Evolutionary conservation across 2,888 invertebrate species (phyloP).

Genomic region (Omphaloscelis lunosa): DNA sequence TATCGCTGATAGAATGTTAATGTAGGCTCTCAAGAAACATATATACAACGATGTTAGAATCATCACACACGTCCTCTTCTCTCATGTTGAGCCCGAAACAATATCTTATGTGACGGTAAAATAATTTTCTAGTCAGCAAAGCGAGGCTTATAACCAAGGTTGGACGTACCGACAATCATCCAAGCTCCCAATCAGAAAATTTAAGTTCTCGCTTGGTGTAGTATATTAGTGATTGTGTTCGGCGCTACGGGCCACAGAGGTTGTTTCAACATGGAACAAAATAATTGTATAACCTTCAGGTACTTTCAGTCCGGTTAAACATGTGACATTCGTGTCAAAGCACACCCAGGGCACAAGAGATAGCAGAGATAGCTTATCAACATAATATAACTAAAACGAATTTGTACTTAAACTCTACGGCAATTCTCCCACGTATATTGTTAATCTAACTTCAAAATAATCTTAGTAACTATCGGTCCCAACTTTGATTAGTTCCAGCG

Average conservation of each 20-base stretch:
- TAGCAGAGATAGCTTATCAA: neutral
- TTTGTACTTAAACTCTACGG: neutral
- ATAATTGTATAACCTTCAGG: neutral
- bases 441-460: constrained; percentile 37
- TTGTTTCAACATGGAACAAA: neutral
- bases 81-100: too few relatives aligned
- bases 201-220: neutral
- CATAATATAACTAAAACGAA: neutral
- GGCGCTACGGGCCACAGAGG: neutral
- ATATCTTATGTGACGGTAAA: neutral
- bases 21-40: too few relatives aligned
- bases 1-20: too few relatives aligned
- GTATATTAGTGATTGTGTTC: neutral
- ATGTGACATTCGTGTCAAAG: neutral
- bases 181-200: neutral
- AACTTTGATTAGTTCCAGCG: constrained; percentile 44
- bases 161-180: neutral
- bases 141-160: neutral
- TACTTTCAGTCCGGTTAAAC: neutral
- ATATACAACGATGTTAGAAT: too few relatives aligned
- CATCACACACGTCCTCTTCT: too few relatives aligned
- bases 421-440: neutral
- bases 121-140: neutral
- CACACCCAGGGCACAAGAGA: neutral
- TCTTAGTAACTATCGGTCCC: constrained; percentile 19